phyloP scores from a whole-genome alignment of 1,140 invertebrate genomes.

The Papilio xuthus region DNA sequence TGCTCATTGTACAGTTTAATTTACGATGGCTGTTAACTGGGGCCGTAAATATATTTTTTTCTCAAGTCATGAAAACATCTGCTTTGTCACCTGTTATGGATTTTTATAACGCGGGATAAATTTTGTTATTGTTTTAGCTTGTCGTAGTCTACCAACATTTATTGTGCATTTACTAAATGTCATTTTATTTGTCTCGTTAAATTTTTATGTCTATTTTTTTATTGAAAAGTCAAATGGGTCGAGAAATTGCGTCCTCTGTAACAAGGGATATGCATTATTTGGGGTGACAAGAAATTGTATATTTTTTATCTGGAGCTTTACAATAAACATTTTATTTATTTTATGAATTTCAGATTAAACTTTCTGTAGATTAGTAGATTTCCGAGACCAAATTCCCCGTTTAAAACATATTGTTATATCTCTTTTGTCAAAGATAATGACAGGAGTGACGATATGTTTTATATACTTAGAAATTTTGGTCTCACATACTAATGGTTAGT shows the following conservation, averaged over 20 bases:
- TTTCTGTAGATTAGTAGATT: too few relatives aligned
- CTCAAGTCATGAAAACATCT: slow-evolving; percentile 25
- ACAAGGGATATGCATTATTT: slow-evolving; percentile 10
- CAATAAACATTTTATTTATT: not conserved
- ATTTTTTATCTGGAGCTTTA: not conserved
- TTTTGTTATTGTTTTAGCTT: slow-evolving; percentile 33
- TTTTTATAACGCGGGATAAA: slow-evolving; percentile 31
- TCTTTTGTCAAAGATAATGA: too few relatives aligned
- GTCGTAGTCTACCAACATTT: slow-evolving; percentile 25
- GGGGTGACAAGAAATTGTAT: not conserved
- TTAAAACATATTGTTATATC: too few relatives aligned
- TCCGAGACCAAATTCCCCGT: too few relatives aligned
- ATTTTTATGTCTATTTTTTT: slow-evolving; percentile 3
- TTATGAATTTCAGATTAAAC: not conserved
- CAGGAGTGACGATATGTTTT: too few relatives aligned
- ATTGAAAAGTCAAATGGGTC: slow-evolving; percentile 9
- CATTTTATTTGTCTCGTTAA: not conserved
- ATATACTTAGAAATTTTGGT: too few relatives aligned
- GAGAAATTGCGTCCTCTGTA: slow-evolving; percentile 8
- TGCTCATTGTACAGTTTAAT: slow-evolving; percentile 31
- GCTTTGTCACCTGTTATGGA: slow-evolving; percentile 36
- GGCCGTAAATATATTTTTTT: slow-evolving; percentile 31
- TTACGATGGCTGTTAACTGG: slow-evolving; percentile 24
- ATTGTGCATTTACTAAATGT: slow-evolving; percentile 4
- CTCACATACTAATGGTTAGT: too few relatives aligned